A percentile compares a stretch with the other conserved stretches of the same genome.
These are phyloP conservation scores for Selenia dentaria DNA, from an alignment of 2,888 invertebrate species.

Conservation along the genomic window DNA sequence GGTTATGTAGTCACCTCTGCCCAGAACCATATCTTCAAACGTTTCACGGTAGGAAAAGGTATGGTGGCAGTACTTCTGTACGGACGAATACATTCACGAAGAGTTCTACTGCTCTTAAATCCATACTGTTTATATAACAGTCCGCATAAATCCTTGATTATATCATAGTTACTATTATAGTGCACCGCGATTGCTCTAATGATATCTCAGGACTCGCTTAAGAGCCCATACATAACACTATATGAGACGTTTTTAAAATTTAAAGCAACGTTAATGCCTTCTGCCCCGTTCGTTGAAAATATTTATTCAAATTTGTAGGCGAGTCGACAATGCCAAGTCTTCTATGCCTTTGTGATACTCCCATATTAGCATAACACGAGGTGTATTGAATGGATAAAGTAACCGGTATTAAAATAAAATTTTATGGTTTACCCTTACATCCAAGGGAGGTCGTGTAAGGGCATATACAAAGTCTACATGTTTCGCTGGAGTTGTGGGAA, in stretches of 20 bases:
- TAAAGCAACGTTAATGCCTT: conserved; percentile 81
- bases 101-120: no score
- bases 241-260: conserved; percentile 83
- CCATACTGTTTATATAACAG: background rate
- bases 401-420: conserved; percentile 75
- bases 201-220: conserved; percentile 81
- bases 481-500: conserved; percentile 56
- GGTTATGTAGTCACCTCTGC: no score
- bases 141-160: background rate
- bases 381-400: conserved; percentile 77
- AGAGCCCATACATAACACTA: conserved; percentile 81
- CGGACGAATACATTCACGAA: no score
- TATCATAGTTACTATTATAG: conserved; percentile 38
- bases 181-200: conserved; percentile 71
- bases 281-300: conserved; percentile 77
- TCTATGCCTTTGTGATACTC: conserved; percentile 63
- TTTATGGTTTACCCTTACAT: conserved; percentile 77
- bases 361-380: conserved; percentile 75
- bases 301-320: conserved; percentile 81
- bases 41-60: no score
- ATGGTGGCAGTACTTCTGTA: no score
- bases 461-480: conserved; percentile 68
- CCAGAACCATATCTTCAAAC: no score
- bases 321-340: conserved; percentile 63
- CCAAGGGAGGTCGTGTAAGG: conserved; percentile 67